Evolutionary conservation across 2,797 vertebrate genomes (phyloP).

Genomic region (Pangasius mekongensis): DNA sequence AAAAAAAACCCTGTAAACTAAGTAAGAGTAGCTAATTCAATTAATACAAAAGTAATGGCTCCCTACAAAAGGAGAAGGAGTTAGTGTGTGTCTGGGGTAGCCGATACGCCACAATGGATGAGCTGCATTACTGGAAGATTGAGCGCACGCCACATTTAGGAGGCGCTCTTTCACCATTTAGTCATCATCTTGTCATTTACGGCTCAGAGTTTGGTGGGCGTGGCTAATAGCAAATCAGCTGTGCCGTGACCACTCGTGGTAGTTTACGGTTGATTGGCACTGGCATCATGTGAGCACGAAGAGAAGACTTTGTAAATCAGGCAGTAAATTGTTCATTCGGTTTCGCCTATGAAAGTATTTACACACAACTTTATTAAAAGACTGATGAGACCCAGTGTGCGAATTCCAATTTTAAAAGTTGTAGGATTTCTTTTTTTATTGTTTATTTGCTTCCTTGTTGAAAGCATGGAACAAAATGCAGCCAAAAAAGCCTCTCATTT

Average conservation of each 20-base stretch:
- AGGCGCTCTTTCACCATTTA: neutral
- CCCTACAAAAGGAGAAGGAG: neutral
- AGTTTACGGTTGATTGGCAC: neutral
- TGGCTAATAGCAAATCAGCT: neutral
- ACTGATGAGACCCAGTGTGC: too few species aligned
- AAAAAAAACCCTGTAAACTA: neutral
- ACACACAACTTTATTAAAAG: neutral
- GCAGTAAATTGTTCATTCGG: neutral
- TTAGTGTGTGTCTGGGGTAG: neutral
- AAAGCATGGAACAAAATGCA: neutral
- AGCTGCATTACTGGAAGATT: neutral
- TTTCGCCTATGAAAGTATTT: neutral
- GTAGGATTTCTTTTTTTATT: neutral
- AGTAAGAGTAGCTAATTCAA: neutral
- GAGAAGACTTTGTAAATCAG: too few species aligned
- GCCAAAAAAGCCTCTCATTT: neutral
- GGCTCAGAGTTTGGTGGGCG: neutral
- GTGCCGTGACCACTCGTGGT: neutral
- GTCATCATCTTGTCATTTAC: neutral
- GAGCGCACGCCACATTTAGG: neutral
- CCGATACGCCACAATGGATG: neutral
- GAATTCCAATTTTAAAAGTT: neutral
- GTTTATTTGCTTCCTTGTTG: neutral
- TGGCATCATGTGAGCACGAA: too few species aligned
- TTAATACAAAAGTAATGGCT: neutral